A percentile compares a stretch with the other conserved stretches of the same genome.
Conservation (phyloP, 2,888 invertebrate species). For the Drosophila stalkeri region DNA sequence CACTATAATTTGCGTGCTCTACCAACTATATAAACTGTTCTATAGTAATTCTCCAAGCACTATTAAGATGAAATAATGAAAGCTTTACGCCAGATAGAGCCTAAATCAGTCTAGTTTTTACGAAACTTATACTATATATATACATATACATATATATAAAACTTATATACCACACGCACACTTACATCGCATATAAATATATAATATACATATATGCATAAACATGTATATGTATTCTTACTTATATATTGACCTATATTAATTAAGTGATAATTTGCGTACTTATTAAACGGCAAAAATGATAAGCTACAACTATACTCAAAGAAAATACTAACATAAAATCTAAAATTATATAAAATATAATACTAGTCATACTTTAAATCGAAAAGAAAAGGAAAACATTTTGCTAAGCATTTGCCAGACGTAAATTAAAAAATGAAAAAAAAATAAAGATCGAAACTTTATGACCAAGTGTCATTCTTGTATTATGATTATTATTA, state of each 20-base stretch:
- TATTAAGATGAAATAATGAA: conserved; percentile 32
- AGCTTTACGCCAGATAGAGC: conserved; percentile 74
- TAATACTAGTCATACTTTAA: conserved; percentile 49
- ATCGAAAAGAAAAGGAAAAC: conserved; percentile 30
- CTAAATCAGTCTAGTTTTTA: conserved; percentile 70
- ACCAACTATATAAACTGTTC: conserved; percentile 46
- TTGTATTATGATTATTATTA: conserved; percentile 35
- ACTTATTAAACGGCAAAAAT: conserved; percentile 65
- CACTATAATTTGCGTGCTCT: conserved; percentile 64
- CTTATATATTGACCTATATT: conserved; percentile 64
- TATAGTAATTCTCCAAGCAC: conserved; percentile 20
- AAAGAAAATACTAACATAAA: conserved; percentile 31
- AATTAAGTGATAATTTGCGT: conserved; percentile 78
- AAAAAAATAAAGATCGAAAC: conserved; percentile 21
- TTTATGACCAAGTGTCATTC: conserved; percentile 49
- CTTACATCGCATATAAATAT: conserved; percentile 68
- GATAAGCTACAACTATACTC: conserved; percentile 72
- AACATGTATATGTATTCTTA: conserved; percentile 48
- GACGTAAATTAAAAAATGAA: conserved; percentile 41
- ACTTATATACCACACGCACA: conserved; percentile 68
- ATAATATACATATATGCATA: conserved; percentile 4
- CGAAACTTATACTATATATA: conserved; percentile 44
- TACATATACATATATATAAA: conserved; percentile 35
- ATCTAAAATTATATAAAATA: conserved; percentile 20
- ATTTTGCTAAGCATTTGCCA: conserved; percentile 68